Evolutionary conservation across 2,113 vertebrate species (phyloP).

Genomic region (Phycodurus eques): DNA sequence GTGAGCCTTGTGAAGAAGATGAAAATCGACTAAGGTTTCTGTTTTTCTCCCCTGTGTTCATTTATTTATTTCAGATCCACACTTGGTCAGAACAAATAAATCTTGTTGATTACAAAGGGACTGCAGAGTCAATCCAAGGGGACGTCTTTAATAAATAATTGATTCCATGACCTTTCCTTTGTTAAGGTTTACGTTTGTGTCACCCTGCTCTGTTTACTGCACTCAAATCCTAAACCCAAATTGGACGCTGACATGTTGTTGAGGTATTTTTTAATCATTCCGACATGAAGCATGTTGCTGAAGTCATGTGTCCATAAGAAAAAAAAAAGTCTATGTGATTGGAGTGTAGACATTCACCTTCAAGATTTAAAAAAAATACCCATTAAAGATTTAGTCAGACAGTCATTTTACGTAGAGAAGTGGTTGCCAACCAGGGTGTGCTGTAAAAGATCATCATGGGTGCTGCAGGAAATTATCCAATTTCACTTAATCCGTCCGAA

Average conservation of each 20-base stretch:
- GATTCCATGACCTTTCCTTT: slow-evolving; percentile 75
- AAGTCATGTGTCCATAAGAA: not conserved
- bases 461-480: no score
- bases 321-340: no score
- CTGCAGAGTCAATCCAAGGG: slow-evolving; percentile 61
- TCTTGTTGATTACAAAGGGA: slow-evolving; percentile 64
- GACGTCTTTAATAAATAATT: slow-evolving; percentile 80
- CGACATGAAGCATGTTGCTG: not conserved
- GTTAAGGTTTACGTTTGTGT: slow-evolving; percentile 69
- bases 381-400: no score
- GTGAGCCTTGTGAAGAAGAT: slow-evolving; percentile 47
- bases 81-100: slow-evolving; percentile 73
- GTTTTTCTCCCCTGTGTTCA: slow-evolving; percentile 13
- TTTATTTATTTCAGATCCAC: slow-evolving; percentile 62
- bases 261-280: slow-evolving; percentile 36
- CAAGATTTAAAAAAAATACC: no score
- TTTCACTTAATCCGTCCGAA: no score
- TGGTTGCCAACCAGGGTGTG: no score
- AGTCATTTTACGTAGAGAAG: no score
- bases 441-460: no score
- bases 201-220: slow-evolving; percentile 63
- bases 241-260: slow-evolving; percentile 55
- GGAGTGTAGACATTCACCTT: no score
- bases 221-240: slow-evolving; percentile 37
- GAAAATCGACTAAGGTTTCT: slow-evolving; percentile 50